Evolutionary conservation across 1,140 invertebrate genomes (phyloP), one percentile per base, ranked within the genome.

Genomic region (Gryllus bimaculatus): DNA sequence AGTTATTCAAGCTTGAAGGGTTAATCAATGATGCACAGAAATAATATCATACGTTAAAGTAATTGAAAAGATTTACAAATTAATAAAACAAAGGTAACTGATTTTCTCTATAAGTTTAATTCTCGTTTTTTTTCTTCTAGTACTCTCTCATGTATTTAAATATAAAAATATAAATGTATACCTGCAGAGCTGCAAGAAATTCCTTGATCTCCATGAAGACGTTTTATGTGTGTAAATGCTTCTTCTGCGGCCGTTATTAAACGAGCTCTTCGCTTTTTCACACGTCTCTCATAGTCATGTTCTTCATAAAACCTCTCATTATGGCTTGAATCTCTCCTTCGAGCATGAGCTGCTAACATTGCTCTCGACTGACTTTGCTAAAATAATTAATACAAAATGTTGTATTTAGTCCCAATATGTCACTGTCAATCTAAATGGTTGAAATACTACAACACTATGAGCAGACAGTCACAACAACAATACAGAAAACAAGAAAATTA

Each of bases 251-350:
- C 96, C 10, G 94, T 94, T 18, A 98, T 90, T 3, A 99, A 87
- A 21, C 97, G 88, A 6, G 96, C 96, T 82, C 92, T 90, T 0
- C 98, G 88, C 85, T 99, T 99, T 79, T 94, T 90, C 20, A 99
- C 95, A 75, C 97, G 88, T 76, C 96, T 88, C 82, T 98, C 97
- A 84, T 98, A 98, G 86, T 99, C 97, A 84, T 97, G 94, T 86
- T 99, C 97, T 86, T 98, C 97, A 85, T 99, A 98, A 85, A 99
- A 98, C 20, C 96, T 89, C 85, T 99, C 97, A 86, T 98, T 98
- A 86, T 98, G 97, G 83, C 95, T 94, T 8, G 92, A 91, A 82
- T 95, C 95, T 83, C 96, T 90, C 39, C 95, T 90, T 8, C 91
- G 85, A 0, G 92, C 89, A 84, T 93, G 92, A 0, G 91, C 90